A percentile compares a stretch with the other conserved stretches of the same genome.
Evolutionary conservation across 2,113 vertebrate species (phyloP).

Genomic region (Gallinago paraguaiae): DNA sequence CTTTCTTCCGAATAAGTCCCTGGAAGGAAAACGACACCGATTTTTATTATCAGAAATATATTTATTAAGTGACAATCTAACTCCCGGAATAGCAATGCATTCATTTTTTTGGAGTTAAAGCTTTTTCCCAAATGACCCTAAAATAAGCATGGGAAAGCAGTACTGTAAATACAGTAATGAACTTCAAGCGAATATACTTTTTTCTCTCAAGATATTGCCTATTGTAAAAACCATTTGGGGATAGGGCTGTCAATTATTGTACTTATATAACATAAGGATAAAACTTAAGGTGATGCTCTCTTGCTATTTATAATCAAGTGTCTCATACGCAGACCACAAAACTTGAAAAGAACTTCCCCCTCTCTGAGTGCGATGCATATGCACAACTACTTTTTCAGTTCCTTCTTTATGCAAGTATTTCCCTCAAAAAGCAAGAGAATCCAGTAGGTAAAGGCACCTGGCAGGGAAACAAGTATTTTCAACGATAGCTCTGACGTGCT

Average conservation of each 20-base stretch:
- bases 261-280: neutral
- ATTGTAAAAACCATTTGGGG: neutral
- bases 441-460: neutral
- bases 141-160: constrained; percentile 76
- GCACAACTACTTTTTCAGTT: neutral
- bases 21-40: constrained; percentile 72
- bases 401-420: neutral
- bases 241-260: neutral
- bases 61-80: constrained; percentile 78
- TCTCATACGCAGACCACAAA: neutral
- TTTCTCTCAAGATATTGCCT: neutral
- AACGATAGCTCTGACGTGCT: neutral
- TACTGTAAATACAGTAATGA: constrained; percentile 60
- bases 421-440: neutral
- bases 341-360: neutral
- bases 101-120: constrained; percentile 51
- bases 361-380: neutral
- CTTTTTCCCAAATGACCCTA: constrained; percentile 68
- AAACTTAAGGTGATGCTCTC: neutral
- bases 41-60: constrained; percentile 82
- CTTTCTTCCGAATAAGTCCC: constrained; percentile 71
- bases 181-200: neutral
- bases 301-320: neutral
- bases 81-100: constrained; percentile 72
- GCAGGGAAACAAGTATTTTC: neutral